Conservation (phyloP, 2,888 invertebrate genomes). For the Mechanitis mazaeus region DNA sequence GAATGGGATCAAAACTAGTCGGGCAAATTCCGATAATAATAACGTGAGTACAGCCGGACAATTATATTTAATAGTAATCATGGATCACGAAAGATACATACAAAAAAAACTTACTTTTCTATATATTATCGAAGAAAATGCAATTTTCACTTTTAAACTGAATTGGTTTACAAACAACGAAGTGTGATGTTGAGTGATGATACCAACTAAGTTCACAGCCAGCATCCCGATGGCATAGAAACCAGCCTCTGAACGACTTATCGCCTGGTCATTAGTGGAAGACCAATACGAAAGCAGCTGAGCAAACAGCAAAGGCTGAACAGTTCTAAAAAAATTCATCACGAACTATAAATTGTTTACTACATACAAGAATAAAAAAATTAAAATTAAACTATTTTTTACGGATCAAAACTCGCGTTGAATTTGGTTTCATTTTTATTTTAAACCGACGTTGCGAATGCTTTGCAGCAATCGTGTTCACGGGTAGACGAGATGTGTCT, state of each 20-base stretch:
- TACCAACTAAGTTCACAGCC: constrained; percentile 64
- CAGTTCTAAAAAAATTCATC: constrained; percentile 48
- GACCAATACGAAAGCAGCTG: constrained; percentile 72
- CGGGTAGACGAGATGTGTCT: too few relatives aligned
- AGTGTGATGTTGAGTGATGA: constrained; percentile 83
- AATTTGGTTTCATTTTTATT: too few relatives aligned
- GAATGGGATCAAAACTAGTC: too few relatives aligned
- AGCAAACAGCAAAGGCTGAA: constrained; percentile 74
- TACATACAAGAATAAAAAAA: background rate
- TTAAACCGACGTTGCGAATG: too few relatives aligned
- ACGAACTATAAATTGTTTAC: background rate
- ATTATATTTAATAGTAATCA: too few relatives aligned
- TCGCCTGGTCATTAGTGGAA: constrained; percentile 42
- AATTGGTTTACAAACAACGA: constrained; percentile 78
- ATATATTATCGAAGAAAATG: constrained; percentile 83
- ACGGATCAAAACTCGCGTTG: too few relatives aligned
- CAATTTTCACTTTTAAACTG: constrained; percentile 83
- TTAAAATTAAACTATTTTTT: background rate
- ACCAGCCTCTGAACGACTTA: constrained; percentile 70
- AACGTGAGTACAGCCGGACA: too few relatives aligned
- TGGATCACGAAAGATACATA: too few relatives aligned
- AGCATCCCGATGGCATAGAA: constrained; percentile 74
- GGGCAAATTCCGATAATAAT: too few relatives aligned
- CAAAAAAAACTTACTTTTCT: constrained; percentile 78
- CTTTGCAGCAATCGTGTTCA: too few relatives aligned